A percentile compares a stretch with the other conserved stretches of the same genome.
These are phyloP conservation scores for Cotesia typhae DNA, from an alignment of 1,140 invertebrate species.

Conservation along the genomic window DNA sequence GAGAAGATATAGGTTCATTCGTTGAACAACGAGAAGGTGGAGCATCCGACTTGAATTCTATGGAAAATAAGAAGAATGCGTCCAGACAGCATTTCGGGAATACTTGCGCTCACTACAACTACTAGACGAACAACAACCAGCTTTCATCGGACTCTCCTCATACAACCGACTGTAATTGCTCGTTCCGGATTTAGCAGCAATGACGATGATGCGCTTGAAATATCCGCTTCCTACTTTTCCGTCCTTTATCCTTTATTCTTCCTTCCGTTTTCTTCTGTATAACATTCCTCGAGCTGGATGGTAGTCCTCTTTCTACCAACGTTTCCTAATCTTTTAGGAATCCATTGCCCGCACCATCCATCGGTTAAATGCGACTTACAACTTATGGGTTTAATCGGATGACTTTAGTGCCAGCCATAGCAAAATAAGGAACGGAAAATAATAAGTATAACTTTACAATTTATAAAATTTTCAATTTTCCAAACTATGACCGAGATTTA, in stretches of 20 bases:
- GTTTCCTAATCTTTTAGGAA: too few species aligned
- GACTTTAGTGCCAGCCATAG: too few species aligned
- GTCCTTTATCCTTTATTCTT: slow-evolving; percentile 8
- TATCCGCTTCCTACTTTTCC: slow-evolving; percentile 11
- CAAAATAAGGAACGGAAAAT: too few species aligned
- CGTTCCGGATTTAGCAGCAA: slow-evolving; percentile 27
- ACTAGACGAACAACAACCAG: background rate
- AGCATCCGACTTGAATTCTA: slow-evolving; percentile 3
- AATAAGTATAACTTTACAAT: too few species aligned
- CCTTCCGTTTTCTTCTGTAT: slow-evolving; percentile 9
- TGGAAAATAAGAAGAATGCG: slow-evolving; percentile 31
- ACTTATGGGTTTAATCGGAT: too few species aligned
- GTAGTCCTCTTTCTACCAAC: too few species aligned
- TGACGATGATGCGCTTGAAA: slow-evolving; percentile 27
- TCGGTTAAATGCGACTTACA: too few species aligned
- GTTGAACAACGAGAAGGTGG: slow-evolving; percentile 19
- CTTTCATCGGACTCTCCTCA: background rate
- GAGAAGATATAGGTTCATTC: background rate
- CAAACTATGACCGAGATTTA: too few species aligned
- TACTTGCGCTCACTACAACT: slow-evolving; percentile 5
- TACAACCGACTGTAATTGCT: slow-evolving; percentile 25
- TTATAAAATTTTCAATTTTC: too few species aligned
- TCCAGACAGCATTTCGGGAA: slow-evolving; percentile 29
- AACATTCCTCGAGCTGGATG: too few species aligned
- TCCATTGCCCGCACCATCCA: too few species aligned